These are phyloP conservation scores for Nudaria mundana DNA, from an alignment of 2,888 invertebrate genomes.

Conservation along the genomic window DNA sequence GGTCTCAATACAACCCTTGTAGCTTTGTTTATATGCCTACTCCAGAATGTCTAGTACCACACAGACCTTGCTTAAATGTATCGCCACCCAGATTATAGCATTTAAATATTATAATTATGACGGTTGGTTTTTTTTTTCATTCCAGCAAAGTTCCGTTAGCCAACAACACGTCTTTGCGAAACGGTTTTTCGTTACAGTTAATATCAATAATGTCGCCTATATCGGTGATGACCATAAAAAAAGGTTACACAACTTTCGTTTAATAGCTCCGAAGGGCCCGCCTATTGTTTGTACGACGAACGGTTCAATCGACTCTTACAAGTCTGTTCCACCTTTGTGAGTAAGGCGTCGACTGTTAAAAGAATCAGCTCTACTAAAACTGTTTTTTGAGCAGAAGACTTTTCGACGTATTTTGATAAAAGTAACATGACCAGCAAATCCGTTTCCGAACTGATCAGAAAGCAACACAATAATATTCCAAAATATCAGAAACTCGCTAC, in stretches of 20 bases:
- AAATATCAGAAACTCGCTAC: no score
- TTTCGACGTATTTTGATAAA: conserved; percentile 12
- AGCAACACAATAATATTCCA: no score
- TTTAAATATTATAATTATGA: no score
- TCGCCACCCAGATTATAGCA: conserved; percentile 1
- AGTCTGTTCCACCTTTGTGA: conserved; percentile 24
- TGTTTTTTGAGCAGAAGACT: conserved; percentile 17
- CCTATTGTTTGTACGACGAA: conserved; percentile 37
- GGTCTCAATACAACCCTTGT: no score
- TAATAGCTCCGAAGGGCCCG: conserved; percentile 41
- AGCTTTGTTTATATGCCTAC: no score
- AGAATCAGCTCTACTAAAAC: no score
- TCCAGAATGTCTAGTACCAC: conserved; percentile 4
- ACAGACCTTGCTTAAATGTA: conserved; percentile 5
- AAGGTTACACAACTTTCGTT: conserved; percentile 44
- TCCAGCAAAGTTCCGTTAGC: conserved; percentile 2
- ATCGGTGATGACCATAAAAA: conserved; percentile 33
- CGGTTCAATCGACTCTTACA: conserved; percentile 35
- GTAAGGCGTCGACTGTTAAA: conserved; percentile 10
- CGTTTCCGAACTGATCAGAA: no score
- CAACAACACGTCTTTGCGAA: conserved; percentile 21
- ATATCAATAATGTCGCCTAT: conserved; percentile 31
- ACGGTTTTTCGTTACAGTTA: conserved; percentile 38
- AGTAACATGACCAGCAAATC: no score
- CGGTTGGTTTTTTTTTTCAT: no score